Base-by-base conservation (phyloP, 1,140 invertebrate genomes). In the Pogonognathellus flavescens region DNA sequence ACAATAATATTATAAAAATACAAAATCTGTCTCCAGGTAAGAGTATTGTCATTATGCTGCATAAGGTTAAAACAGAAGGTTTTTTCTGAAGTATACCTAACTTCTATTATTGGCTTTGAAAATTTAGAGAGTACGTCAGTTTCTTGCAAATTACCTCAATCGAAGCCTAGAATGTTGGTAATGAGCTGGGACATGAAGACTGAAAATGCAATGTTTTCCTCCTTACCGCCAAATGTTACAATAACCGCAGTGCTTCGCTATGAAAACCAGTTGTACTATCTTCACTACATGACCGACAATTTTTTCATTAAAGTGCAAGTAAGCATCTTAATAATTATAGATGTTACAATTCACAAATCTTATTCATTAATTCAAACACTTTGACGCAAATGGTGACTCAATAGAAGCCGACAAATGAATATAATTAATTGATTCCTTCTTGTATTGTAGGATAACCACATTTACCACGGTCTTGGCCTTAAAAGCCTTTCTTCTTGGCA, bases 401-500 rank as follows among this genome's bases (percentile, higher is more conserved):
- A 41, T 41, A 41, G 31, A 41, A 41, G 6, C 31, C 31, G 31
- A 41, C 31, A 41, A 41, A 41, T 41, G 31, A 41, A 41, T 41
- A 70, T 6, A 13, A 70, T 50, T 72, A 49, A 50, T n/a, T 16
- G 13, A 49, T 72, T 18, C 3, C n/a, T n/a, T 4, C 25, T 16
- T 49, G 13, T 9, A n/a, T 90, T 90, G 83, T 87, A 94, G 93
- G 94, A 94, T 80, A 93, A 94, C 82, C 94, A 97, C 90, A 94
- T 97, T 82, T 97, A 95, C 89, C 96, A 98, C 90, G 97, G 97
- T 6, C 93, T 99, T 83, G 96, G 96, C 16, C 89, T 89, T 70
- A 59, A 91, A 90, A 88, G 92, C 90, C 80, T 84, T 86, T 92
- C 93, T 88, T 92, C 93, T 60, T 98, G 97, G 97, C 93, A 93